Conservation (phyloP, 2,888 invertebrate species). For the Trissoscelio sp. region DNA sequence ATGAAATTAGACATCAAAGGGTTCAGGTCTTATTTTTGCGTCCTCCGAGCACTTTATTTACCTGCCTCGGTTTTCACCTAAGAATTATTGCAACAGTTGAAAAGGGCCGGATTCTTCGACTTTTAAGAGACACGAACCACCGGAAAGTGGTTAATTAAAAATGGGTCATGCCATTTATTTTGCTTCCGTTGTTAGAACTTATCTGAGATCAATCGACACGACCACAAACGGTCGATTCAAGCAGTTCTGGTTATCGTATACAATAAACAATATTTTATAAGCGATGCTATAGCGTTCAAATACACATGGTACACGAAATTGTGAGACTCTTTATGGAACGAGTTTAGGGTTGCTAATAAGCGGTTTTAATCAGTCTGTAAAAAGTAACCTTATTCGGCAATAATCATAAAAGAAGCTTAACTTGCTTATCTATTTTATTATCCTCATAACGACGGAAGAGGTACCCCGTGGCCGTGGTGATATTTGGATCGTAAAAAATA, state of each 20-base stretch:
- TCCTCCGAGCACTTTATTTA: too few species aligned
- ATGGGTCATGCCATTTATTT: conserved; percentile 8
- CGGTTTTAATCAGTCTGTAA: conserved; percentile 58
- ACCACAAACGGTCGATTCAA: background rate
- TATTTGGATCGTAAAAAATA: conserved; percentile 49
- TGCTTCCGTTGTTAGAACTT: background rate
- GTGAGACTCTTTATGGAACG: conserved; percentile 38
- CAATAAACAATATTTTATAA: background rate
- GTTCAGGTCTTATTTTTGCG: too few species aligned
- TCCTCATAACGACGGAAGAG: conserved; percentile 25
- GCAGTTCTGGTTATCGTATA: background rate
- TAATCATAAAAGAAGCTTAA: conserved; percentile 65
- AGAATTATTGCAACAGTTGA: too few species aligned
- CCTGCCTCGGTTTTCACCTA: too few species aligned
- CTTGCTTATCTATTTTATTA: conserved; percentile 65
- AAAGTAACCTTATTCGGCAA: conserved; percentile 62
- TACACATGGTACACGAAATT: conserved; percentile 19
- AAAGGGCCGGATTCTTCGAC: background rate
- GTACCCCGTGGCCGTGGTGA: conserved; percentile 13
- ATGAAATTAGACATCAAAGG: conserved; percentile 60
- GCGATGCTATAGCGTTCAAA: background rate
- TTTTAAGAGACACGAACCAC: background rate
- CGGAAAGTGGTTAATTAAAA: conserved; percentile 18
- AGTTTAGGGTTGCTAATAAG: conserved; percentile 58
- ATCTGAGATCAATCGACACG: background rate